Evolutionary conservation across 2,888 invertebrate genomes (phyloP).

Genomic region (Hemaris fuciformis): DNA sequence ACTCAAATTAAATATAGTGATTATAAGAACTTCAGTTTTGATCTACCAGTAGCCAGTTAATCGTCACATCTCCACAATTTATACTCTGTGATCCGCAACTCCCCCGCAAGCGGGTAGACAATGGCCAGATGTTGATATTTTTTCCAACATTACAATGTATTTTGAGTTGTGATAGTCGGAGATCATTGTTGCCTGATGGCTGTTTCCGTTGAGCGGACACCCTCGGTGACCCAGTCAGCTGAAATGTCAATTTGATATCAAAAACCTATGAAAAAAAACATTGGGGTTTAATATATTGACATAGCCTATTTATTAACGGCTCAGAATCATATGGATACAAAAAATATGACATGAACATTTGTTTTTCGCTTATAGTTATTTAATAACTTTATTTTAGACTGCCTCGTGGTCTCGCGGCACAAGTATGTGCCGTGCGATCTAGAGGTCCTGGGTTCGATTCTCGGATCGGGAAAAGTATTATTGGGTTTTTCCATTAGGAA

Average conservation of each 20-base stretch:
- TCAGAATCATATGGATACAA: neutral
- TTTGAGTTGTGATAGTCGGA: conserved; percentile 59
- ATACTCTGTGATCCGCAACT: conserved; percentile 32
- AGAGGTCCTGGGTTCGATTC: too few relatives aligned
- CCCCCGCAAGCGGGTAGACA: conserved; percentile 69
- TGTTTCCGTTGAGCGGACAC: conserved; percentile 59
- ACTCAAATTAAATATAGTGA: too few relatives aligned
- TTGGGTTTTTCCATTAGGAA: too few relatives aligned
- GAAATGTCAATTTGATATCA: conserved; percentile 19
- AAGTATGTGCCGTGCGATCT: too few relatives aligned
- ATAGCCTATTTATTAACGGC: conserved; percentile 16
- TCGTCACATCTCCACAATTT: conserved; percentile 20
- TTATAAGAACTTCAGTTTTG: too few relatives aligned
- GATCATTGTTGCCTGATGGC: conserved; percentile 36
- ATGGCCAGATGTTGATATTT: conserved; percentile 80
- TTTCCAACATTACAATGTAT: conserved; percentile 73
- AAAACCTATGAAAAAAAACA: conserved; percentile 22
- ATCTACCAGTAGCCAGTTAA: too few relatives aligned
- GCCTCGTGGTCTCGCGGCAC: too few relatives aligned
- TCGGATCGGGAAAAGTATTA: too few relatives aligned
- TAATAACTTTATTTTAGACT: too few relatives aligned
- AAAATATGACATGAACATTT: too few relatives aligned
- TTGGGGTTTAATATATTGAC: conserved; percentile 19
- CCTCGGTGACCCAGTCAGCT: conserved; percentile 10
- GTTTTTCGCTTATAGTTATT: too few relatives aligned